Evolutionary conservation across 2,113 vertebrate species (phyloP), one percentile per base, ranked within the genome.

Genomic region (Bujurquina vittata): DNA sequence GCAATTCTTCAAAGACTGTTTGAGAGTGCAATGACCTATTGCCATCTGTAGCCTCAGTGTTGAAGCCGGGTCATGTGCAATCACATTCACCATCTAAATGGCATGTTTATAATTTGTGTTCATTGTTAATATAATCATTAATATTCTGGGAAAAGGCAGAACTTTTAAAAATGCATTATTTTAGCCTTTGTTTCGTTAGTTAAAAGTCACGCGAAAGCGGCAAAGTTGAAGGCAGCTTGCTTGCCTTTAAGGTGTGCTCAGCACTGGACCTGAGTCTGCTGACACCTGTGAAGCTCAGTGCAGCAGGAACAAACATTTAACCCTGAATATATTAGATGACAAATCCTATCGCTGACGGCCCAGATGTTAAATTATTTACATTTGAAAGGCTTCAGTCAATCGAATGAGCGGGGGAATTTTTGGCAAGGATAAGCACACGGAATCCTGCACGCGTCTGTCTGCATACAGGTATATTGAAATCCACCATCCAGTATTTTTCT

Each of bases 1-100:
- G 85, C 73, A 79, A 78, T 85, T 83, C 79, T 86, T 89, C 87
- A 93, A 87, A 91, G 86, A 79, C 73, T 79, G 84, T 81, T 77
- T 65, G 63, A 79, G 54, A 77, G 79, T 46, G 65, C 76, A 78
- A 75, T 69, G 76, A 91, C 89, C 87, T 85, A 77, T 77, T 90
- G 86, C 82, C 76, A 72, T 84, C 84, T 85, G 89, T 69, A 67
- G 72, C 63, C 73, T 89, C 73, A 33, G 69, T 62, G 78, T 67
- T 87, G 80, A 81, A 72, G 60, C 14, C 43, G 81, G 85, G 84
- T 77, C 74, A 62, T 77, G 84, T 79, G 63, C 40, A 84, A 81
- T 83, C 14, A 40, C 35, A 56, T 56, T 72, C 56, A 59, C 46
- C 18, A 84, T 46, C 4, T 3, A 72, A 78, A 77, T 74, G 57